Conservation (phyloP, 2,888 invertebrate species). For the Himalopsyche japonica region DNA sequence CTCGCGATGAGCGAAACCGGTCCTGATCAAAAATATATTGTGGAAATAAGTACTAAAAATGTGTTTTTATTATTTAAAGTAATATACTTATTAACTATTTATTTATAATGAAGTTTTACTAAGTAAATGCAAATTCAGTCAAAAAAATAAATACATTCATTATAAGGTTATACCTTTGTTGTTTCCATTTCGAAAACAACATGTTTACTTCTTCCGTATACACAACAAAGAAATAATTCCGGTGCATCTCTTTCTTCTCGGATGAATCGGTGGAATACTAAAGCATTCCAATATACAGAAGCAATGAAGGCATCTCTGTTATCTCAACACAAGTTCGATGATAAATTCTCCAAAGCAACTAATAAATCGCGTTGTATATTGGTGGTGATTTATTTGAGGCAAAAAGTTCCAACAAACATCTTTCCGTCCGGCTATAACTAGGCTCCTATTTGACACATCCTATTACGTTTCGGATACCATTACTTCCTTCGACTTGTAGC, state of each 20-base stretch:
- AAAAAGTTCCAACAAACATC: slow-evolving; percentile 15
- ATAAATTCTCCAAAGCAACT: slow-evolving; percentile 35
- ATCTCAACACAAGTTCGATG: slow-evolving; percentile 34
- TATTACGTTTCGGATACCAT: background rate
- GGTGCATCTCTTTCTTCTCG: background rate
- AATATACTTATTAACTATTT: no score
- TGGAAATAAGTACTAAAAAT: no score
- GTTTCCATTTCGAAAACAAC: no score
- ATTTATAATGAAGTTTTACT: no score
- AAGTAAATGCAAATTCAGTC: no score
- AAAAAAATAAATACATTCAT: no score
- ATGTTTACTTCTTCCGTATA: background rate
- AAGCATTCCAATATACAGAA: background rate
- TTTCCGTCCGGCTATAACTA: slow-evolving; percentile 9
- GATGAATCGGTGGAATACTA: background rate
- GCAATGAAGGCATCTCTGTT: slow-evolving; percentile 21
- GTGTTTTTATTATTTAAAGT: no score
- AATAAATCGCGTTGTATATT: slow-evolving; percentile 39
- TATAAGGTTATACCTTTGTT: no score
- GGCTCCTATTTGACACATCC: slow-evolving; percentile 10
- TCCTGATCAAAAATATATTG: no score
- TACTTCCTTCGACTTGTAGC: no score
- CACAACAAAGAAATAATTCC: background rate
- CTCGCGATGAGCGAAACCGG: no score
- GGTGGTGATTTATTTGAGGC: slow-evolving; percentile 32